phyloP scores from a whole-genome alignment of 1,140 invertebrate genomes.

The Polyergus mexicanus region DNA sequence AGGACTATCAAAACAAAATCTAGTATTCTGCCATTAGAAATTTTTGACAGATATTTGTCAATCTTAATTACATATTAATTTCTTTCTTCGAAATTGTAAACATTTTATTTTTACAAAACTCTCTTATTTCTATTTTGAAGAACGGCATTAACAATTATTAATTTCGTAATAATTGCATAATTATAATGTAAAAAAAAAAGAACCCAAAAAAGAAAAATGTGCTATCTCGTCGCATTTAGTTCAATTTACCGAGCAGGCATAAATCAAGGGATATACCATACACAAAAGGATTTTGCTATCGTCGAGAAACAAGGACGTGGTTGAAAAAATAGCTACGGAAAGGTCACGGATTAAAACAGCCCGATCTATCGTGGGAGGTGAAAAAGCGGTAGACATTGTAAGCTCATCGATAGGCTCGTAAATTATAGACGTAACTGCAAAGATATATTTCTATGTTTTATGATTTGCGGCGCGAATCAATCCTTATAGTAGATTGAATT shows the following conservation, averaged over 20 bases:
- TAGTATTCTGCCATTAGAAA: neutral
- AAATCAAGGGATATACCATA: slow-evolving; percentile 16
- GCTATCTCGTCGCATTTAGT: neutral
- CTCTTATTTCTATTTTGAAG: neutral
- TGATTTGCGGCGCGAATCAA: neutral
- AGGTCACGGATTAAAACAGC: slow-evolving; percentile 47
- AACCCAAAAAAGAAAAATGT: neutral
- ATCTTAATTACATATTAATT: neutral
- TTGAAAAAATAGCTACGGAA: slow-evolving; percentile 6
- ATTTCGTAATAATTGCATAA: neutral
- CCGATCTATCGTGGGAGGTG: neutral
- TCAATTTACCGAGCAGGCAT: neutral
- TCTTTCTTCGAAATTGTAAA: neutral
- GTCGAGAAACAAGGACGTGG: slow-evolving; percentile 46
- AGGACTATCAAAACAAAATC: neutral
- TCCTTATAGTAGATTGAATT: slow-evolving; percentile 5
- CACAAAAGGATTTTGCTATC: slow-evolving; percentile 25
- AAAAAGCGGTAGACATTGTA: neutral
- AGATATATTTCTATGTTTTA: neutral
- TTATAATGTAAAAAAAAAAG: neutral
- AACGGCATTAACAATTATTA: neutral
- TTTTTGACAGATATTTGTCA: neutral
- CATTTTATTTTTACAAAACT: neutral
- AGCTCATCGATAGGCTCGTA: slow-evolving; percentile 2
- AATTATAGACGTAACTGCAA: slow-evolving; percentile 15